Evolutionary conservation across 2,113 vertebrate genomes (phyloP).

Genomic region (Leuciscus idus): DNA sequence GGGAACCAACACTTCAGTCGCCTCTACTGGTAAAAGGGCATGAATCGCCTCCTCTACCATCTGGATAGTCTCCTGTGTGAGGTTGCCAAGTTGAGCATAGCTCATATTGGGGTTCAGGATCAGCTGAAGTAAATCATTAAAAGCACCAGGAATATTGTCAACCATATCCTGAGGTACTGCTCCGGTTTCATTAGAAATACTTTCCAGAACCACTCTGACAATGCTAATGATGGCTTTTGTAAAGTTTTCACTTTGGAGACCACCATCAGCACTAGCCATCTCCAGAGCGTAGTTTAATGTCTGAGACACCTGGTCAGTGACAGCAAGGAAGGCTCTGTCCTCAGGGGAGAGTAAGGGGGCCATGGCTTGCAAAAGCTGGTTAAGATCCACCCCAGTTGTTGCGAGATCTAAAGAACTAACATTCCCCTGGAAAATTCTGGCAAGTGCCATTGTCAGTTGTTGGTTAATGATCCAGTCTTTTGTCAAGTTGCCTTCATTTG

Average conservation of each 20-base stretch:
- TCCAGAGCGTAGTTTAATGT: conserved; percentile 64
- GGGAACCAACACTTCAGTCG: conserved; percentile 54
- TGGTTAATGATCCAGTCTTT: conserved; percentile 69
- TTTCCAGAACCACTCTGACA: conserved; percentile 51
- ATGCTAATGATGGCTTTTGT: conserved; percentile 56
- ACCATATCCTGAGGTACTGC: conserved; percentile 46
- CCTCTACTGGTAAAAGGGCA: conserved; percentile 48
- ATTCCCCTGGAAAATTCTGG: conserved; percentile 65
- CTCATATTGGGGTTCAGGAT: conserved; percentile 60
- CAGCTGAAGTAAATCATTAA: conserved; percentile 63
- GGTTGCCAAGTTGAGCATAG: conserved; percentile 56
- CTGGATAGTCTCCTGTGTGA: conserved; percentile 58
- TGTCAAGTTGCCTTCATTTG: conserved; percentile 51
- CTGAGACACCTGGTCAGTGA: conserved; percentile 59
- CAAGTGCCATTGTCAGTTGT: conserved; percentile 53
- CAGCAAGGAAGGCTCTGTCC: conserved; percentile 58
- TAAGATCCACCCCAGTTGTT: conserved; percentile 58
- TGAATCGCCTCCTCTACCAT: conserved; percentile 57
- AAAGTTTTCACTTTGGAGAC: conserved; percentile 66
- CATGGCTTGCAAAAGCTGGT: conserved; percentile 61
- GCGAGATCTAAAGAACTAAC: conserved; percentile 48
- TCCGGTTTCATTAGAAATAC: background rate
- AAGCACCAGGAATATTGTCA: conserved; percentile 58
- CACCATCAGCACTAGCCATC: conserved; percentile 59
- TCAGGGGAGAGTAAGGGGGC: conserved; percentile 55